A percentile compares a stretch with the other conserved stretches of the same genome.
These are phyloP conservation scores for Micronycteris hirsuta DNA, from an alignment of 2,113 vertebrate genomes.

Conservation along the genomic window DNA sequence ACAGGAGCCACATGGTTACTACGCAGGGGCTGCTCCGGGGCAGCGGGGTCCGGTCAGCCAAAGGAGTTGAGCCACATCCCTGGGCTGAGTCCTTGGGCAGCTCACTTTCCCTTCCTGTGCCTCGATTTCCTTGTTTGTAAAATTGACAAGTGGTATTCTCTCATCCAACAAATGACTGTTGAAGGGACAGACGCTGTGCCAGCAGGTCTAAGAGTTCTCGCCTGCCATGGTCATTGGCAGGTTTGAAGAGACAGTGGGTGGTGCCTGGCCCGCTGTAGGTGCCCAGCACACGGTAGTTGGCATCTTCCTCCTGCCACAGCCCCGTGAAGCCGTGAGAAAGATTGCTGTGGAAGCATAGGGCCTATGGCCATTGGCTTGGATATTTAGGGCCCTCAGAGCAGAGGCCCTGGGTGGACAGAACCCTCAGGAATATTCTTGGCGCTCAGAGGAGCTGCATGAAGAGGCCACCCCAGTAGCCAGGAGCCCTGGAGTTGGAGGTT, in stretches of 20 bases:
- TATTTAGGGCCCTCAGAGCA: background rate
- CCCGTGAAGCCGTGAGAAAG: background rate
- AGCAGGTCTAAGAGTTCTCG: background rate
- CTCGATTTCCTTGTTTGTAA: background rate
- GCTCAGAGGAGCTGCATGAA: background rate
- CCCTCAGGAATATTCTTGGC: slow-evolving; percentile 43
- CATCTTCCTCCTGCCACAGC: background rate
- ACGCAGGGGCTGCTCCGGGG: background rate
- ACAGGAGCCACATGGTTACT: background rate
- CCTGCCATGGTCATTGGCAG: background rate
- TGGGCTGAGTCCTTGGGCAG: background rate
- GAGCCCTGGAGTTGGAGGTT: background rate
- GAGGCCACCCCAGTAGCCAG: background rate
- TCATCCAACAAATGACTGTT: background rate
- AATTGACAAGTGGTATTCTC: background rate
- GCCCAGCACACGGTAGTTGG: background rate
- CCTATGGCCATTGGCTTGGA: background rate
- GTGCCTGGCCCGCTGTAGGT: background rate
- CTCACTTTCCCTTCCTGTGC: background rate
- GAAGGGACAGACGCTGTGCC: background rate
- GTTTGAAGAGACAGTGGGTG: background rate
- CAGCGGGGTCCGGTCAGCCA: background rate
- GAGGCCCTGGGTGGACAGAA: background rate
- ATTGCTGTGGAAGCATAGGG: background rate
- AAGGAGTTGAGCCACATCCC: background rate